Evolutionary conservation across 2,888 invertebrate species (phyloP).

Genomic region (Drosophila acutilabella): DNA sequence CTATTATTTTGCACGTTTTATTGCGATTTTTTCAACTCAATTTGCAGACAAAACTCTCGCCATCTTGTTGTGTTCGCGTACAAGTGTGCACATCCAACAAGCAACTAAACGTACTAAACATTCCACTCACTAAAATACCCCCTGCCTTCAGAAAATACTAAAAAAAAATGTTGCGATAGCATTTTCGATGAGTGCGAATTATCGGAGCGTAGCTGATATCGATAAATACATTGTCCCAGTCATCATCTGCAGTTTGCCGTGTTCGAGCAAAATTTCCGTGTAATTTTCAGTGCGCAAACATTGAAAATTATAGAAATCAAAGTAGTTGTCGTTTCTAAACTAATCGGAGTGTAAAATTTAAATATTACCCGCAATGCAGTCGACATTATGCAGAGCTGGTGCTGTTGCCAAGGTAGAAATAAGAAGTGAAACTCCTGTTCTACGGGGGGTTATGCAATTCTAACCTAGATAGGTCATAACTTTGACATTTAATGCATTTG

Average conservation of each 20-base stretch:
- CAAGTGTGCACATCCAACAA: constrained; percentile 63
- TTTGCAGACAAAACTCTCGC: constrained; percentile 65
- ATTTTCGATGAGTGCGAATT: not conserved
- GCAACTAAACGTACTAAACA: constrained; percentile 41
- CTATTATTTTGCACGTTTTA: constrained; percentile 53
- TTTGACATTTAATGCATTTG: constrained; percentile 40
- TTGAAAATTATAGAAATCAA: constrained; percentile 58
- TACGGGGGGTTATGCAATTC: constrained; percentile 80
- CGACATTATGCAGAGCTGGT: constrained; percentile 73
- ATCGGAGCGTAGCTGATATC: constrained; percentile 21
- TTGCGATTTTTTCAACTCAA: constrained; percentile 57
- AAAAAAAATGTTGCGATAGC: not conserved
- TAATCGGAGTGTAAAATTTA: constrained; percentile 21
- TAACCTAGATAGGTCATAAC: constrained; percentile 66
- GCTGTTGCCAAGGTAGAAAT: constrained; percentile 74
- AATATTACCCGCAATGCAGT: constrained; percentile 74
- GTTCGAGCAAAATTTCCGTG: constrained; percentile 41
- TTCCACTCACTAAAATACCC: constrained; percentile 5
- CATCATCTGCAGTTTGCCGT: constrained; percentile 53
- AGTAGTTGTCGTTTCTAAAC: constrained; percentile 40
- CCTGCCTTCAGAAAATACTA: not conserved
- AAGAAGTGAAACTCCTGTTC: constrained; percentile 17
- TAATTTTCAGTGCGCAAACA: constrained; percentile 44
- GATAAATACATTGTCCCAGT: constrained; percentile 34
- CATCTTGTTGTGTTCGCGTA: constrained; percentile 75